Evolutionary conservation across 2,113 vertebrate species (phyloP).

Genomic region (Speoplatyrhinus poulsoni): DNA sequence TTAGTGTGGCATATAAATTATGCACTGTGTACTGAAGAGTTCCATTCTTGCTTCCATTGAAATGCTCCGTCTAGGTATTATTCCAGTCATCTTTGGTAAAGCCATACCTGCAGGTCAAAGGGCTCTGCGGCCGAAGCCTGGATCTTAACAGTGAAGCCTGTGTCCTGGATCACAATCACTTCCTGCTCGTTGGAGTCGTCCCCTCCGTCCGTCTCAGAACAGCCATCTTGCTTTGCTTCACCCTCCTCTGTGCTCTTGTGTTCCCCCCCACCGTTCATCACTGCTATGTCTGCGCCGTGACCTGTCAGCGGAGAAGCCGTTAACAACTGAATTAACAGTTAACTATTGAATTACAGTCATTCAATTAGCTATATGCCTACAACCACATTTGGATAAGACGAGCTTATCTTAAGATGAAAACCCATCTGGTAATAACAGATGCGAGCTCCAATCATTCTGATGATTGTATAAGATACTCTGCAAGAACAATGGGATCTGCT

Average conservation of each 20-base stretch:
- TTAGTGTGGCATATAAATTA: too few species aligned
- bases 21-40: too few species aligned
- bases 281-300: slow-evolving; percentile 77
- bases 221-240: slow-evolving; percentile 80
- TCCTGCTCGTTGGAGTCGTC: slow-evolving; percentile 94
- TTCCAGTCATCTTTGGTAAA: not conserved
- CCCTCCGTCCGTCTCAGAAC: slow-evolving; percentile 74
- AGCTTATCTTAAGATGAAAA: too few species aligned
- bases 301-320: slow-evolving; percentile 62
- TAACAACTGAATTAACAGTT: not conserved
- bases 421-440: too few species aligned
- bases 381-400: too few species aligned
- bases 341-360: not conserved
- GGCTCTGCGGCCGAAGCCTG: slow-evolving; percentile 90
- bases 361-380: too few species aligned
- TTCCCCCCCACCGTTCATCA: slow-evolving; percentile 87
- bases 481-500: slow-evolving; percentile 6
- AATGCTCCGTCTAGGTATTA: too few species aligned
- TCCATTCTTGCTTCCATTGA: too few species aligned
- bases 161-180: slow-evolving; percentile 99
- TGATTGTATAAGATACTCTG: not conserved
- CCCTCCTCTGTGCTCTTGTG: slow-evolving; percentile 79
- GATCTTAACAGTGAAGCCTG: slow-evolving; percentile 96
- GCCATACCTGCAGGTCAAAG: slow-evolving; percentile 90
- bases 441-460: not conserved